Evolutionary conservation across 2,888 invertebrate species (phyloP), one percentile per base, ranked within the genome.

Genomic region (Patella pellucida): DNA sequence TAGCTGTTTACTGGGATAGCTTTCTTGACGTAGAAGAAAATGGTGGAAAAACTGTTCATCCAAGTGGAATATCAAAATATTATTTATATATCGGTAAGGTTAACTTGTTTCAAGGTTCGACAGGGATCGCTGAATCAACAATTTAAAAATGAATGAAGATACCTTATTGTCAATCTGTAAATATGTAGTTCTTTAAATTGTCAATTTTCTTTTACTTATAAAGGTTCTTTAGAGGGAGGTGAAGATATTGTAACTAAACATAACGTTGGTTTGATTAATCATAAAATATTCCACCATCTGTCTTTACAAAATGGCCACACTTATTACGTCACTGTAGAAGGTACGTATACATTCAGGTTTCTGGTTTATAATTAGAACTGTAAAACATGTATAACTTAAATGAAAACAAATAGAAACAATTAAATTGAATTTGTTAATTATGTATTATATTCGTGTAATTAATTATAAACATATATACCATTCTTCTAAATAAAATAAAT

Each of bases 271-370:
- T 72, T 83, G 14, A 77, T 78, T 50, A 83, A 84, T 67, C 83
- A 84, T 15, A 69, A 76, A n/a, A 80, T 78, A 3, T 77, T 84
- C 72, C 82, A 82, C 72, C 69, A 74, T 31, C 74, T 85, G 2
- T 68, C 70, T 27, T 73, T 85, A 67, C 82, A 82, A 71, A 80
- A 76, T 74, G 85, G 85, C 27, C 81, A 82, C 67, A 75, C 76
- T 27, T 81, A 83, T 72, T 84, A 82, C 74, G 83, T 82, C 16
- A 81, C 83, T 12, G 78, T 85, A 0, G 78, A 72, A 77, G 85
- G 85, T 85, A 76, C 16, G 62, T 23, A 62, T 71, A 9, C 7
- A 9, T 41, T 41, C 41, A 41, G 7, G 41, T 41, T 41, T 41
- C 41, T 41, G 41, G 7, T 41, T 41, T 9, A 41, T 9, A 41